Evolutionary conservation across 2,888 invertebrate species (phyloP), one percentile per base, ranked within the genome.

Genomic region (Scaptomyza parva): DNA sequence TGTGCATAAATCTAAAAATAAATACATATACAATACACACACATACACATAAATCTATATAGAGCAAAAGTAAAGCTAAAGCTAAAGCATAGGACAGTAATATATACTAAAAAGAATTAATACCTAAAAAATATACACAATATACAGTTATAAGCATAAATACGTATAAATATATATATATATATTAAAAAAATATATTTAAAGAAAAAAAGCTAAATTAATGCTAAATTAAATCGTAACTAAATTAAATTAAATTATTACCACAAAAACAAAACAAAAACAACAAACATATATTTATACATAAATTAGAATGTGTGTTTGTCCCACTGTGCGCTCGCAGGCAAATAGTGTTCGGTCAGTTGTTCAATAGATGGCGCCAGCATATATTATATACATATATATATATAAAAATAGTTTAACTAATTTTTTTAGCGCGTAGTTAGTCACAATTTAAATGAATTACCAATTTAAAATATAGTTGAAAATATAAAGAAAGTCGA

Each of bases 391-490:
- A 39, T 5, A 39, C 30, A 22, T 11, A 33, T 12, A 40, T 35
- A 22, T 11, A 33, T 6, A 33, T 57, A 62, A 40, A 48, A 33
- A 59, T 74, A 78, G 51, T 77, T 67, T 63, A 76, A 47, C 24
- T 39, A 75, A 60, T 76, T 68, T 72, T 73, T 78, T 72, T 88
- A 88, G 88, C 63, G 66, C 67, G 88, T 85, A 85, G 85, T 84
- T 85, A 85, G 85, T 85, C 85, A 88, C 88, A 85, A 88, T 88
- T 85, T 76, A 86, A 85, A 84, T 70, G 62, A 86, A 83, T 82
- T 81, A 74, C 65, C 55, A 52, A 52, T 53, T 35, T 35, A 6
- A 35, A 48, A 57, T 55, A 54, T 57, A 59, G 51, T 37, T 54
- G 40, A 50, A 28, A 20, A 30, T 3, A 24, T 9, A 45, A 52